Evolutionary conservation across 2,797 vertebrate genomes (phyloP), one percentile per base, ranked within the genome.

Genomic region (Oryzias sinensis): DNA sequence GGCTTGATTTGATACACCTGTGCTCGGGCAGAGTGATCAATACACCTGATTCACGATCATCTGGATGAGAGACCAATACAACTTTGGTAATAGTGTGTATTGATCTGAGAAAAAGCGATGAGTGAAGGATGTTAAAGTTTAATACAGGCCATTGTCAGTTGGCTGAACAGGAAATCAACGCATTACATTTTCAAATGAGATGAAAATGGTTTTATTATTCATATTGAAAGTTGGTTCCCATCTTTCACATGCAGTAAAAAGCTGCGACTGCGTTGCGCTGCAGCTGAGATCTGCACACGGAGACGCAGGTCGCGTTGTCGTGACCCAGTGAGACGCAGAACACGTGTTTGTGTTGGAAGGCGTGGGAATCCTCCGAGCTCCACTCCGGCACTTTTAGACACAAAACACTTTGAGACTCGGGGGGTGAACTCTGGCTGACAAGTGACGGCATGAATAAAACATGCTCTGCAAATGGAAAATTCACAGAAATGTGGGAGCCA

Each of bases 391-490:
- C 59, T 42, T 64, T 45, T 68, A 52, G 53, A 59, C 72, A 59
- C 46, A 76, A 62, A 70, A 82, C 67, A 63, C 61, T 37, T 59
- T 62, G 56, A 67, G 37, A 44, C 11, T 11, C 11, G 66, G 59
- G 63, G 63, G 58, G 64, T 70, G 70, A 83, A 74, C 66, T 70
- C 57, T 48, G 62, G 62, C 71, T 81, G 84, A 77, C 79, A 68
- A 74, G 72, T 76, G 80, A 78, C 75, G 87, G 56, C 52, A 82
- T 87, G 80, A 84, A 86, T 86, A 84, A 84, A 83, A 83, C 71
- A 84, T 76, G 27, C 49, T 33, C 41, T 49, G 58, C 37, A 62
- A 53, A 73, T 6, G 60, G 43, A 73, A 70, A 74, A 62, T 74
- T 75, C 61, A 0, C 45, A 71, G 57, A 56, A 80, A 63, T 71